Base-by-base conservation (phyloP, 2,797 vertebrate genomes). In the Borostomias antarcticus region DNA sequence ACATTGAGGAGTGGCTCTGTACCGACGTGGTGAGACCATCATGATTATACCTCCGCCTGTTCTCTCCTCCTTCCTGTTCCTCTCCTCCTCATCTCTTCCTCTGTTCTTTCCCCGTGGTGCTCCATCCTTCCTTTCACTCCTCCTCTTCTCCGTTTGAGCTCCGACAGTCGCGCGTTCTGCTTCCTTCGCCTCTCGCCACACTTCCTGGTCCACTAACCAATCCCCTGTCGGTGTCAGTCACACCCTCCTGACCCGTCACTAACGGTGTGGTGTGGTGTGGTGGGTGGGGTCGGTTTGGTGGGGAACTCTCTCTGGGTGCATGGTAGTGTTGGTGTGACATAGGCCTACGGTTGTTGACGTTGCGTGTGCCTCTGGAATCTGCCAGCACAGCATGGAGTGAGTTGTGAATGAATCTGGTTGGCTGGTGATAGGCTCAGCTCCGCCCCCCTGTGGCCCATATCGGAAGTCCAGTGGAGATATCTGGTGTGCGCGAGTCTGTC, bases 1-100 rank as follows among this genome's bases (percentile, higher is more conserved):
- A 99, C 94, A 98, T 99, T 94, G 97, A 99, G 95, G 93, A 97
- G 88, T 99, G 97, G 97, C 96, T 99, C 88, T 89, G 95, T 94
- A 95, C 95, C 70, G 97, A 99, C 84, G 93, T 99, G 97, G 97
- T 99, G 96, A 98, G 97, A 95, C 78, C 67, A 63, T 82, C 82
- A 81, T 83, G 71, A 79, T 85, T 86, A 91, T 82, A 80, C 89
- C 93, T 93, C 75, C 75, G 89, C 82, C 85, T 89, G 77, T 68
- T 58, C 78, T 89, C 62, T 48, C 15, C 48, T 60, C 52, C 59
- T 74, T 56, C 57, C 29, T n/a, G n/a, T 37, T 50, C 13, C 47
- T 62, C 48, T 62, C 53, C 17, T 60, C 37, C 74, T 28, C 23
- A 4, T 28, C 25, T 75, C 23, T 76, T 52, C 70, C 32, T 5